phyloP scores from a whole-genome alignment of 2,113 vertebrate genomes.

The Leptodactylus fuscus region DNA sequence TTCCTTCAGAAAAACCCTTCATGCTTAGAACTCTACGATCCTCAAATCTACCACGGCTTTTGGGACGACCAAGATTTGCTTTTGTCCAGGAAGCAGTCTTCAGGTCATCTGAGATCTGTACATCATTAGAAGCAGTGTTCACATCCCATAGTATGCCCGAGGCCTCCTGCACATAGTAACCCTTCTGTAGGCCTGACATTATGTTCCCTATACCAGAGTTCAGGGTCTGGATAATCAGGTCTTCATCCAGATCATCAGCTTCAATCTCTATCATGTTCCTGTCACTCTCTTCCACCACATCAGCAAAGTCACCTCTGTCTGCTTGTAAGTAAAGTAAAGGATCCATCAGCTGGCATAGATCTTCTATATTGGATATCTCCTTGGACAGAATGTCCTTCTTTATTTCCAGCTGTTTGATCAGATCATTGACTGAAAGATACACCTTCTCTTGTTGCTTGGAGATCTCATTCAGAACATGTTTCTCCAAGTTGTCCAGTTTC shows the following conservation, averaged over 20 bases:
- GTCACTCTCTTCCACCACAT: not conserved
- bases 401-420: constrained; percentile 36
- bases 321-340: constrained; percentile 27
- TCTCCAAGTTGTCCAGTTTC: not conserved
- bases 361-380: not conserved
- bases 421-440: not conserved
- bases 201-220: not conserved
- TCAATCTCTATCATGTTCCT: not conserved
- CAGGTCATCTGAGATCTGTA: not conserved
- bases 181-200: not conserved
- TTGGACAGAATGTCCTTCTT: constrained; percentile 16
- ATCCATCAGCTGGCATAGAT: constrained; percentile 1
- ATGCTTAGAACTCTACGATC: constrained; percentile 5
- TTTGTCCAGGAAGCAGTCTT: not conserved
- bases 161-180: not conserved
- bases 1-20: not conserved
- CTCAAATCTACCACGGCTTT: not conserved
- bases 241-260: not conserved
- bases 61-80: not conserved
- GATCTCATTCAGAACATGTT: not conserved
- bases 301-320: not conserved
- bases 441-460: not conserved
- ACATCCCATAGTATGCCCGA: not conserved
- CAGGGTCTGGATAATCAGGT: not conserved
- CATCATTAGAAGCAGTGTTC: constrained; percentile 3